A percentile compares a stretch with the other conserved stretches of the same genome.
Conservation (phyloP, 2,888 invertebrate genomes). For the Heteromyza rotundicornis region DNA sequence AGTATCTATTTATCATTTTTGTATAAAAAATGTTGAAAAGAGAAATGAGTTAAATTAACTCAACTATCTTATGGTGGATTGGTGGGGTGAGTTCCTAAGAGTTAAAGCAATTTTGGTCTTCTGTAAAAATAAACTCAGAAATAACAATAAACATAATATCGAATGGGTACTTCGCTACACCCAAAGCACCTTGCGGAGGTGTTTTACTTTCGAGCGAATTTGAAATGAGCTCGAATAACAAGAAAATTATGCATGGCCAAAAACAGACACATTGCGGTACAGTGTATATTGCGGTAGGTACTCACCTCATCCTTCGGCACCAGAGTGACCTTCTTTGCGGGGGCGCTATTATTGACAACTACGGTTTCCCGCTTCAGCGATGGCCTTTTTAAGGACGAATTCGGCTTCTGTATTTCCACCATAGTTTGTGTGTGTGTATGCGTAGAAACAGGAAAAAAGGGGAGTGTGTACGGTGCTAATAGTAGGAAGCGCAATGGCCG, state of each 20-base stretch:
- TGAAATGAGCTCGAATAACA: neutral
- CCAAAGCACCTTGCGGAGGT: neutral
- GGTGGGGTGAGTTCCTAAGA: too few relatives aligned
- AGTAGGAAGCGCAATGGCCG: too few relatives aligned
- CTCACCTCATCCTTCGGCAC: constrained; percentile 63
- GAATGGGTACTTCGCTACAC: too few relatives aligned
- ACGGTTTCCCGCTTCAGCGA: constrained; percentile 61
- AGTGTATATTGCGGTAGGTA: constrained; percentile 17
- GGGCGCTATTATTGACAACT: constrained; percentile 59
- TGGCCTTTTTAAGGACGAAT: constrained; percentile 56
- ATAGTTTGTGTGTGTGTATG: constrained; percentile 43
- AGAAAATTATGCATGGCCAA: too few relatives aligned
- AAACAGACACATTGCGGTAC: neutral
- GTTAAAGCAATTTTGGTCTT: too few relatives aligned
- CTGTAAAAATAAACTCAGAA: too few relatives aligned
- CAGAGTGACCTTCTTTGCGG: constrained; percentile 62
- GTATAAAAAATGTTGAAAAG: too few relatives aligned
- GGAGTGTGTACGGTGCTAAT: neutral
- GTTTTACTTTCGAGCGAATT: neutral
- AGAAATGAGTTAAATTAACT: too few relatives aligned
- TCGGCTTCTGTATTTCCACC: constrained; percentile 62
- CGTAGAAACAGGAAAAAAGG: neutral
- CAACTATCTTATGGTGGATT: too few relatives aligned
- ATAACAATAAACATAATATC: too few relatives aligned
- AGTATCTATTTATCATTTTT: too few relatives aligned